Percentiles rank a stretch among this genome's conserved stretches.
phyloP scores from a whole-genome alignment of 2,797 vertebrate genomes.

The Distichodus sexfasciatus region DNA sequence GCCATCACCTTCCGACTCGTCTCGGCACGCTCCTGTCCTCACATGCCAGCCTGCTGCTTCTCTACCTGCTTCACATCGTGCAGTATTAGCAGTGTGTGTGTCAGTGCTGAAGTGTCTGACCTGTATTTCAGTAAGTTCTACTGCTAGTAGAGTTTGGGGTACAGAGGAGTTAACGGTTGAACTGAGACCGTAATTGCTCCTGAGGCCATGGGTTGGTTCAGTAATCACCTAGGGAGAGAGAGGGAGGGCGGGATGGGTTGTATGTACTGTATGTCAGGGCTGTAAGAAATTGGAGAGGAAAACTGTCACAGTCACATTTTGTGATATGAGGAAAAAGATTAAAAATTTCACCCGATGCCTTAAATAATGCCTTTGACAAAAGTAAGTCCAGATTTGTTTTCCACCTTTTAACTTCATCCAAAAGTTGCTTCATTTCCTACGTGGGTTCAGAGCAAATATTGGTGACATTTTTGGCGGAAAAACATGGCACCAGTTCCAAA shows the following conservation, averaged over 20 bases:
- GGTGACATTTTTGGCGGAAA: too few species aligned
- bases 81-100: constrained; percentile 24
- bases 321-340: too few species aligned
- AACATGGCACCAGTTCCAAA: too few species aligned
- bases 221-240: constrained; percentile 18
- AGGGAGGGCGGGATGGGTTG: background rate
- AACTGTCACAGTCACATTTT: too few species aligned
- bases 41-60: constrained; percentile 25
- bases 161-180: constrained; percentile 43
- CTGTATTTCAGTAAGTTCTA: constrained; percentile 18
- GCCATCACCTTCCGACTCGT: constrained; percentile 7
- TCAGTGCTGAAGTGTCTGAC: constrained; percentile 18
- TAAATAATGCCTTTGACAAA: too few species aligned
- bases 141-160: constrained; percentile 21
- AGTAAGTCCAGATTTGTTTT: too few species aligned
- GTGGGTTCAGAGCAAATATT: too few species aligned
- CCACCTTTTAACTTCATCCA: too few species aligned
- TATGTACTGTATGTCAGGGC: too few species aligned
- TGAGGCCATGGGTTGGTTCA: constrained; percentile 17
- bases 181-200: constrained; percentile 42
- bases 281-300: too few species aligned
- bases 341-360: too few species aligned
- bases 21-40: constrained; percentile 19
- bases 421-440: too few species aligned
- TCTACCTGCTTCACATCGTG: background rate